Percentiles rank a stretch among this genome's conserved stretches.
Conservation (phyloP, 2,797 vertebrate species). For the Myoxocephalus aenaeus region DNA sequence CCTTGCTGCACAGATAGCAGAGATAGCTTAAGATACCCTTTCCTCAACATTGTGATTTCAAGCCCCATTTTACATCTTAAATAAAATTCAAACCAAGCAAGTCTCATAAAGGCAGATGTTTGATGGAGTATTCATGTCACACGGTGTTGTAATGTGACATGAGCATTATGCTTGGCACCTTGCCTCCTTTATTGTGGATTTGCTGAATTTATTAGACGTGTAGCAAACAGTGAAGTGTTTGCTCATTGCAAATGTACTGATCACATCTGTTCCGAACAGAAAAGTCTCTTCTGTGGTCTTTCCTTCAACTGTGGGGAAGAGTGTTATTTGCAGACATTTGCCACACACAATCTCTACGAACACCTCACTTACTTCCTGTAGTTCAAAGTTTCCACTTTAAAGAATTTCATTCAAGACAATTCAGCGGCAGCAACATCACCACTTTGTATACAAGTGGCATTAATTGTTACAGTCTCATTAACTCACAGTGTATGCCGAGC, state of each 20-base stretch:
- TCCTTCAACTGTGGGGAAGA: not conserved
- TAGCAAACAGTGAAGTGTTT: conserved; percentile 28
- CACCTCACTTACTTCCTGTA: not conserved
- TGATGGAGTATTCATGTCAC: conserved; percentile 36
- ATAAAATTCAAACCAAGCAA: conserved; percentile 36
- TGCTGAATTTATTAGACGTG: conserved; percentile 30
- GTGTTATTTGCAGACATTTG: conserved; percentile 26
- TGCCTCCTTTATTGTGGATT: conserved; percentile 32
- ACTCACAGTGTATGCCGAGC: conserved; percentile 60
- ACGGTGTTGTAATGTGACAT: conserved; percentile 24
- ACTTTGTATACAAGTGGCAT: conserved; percentile 66
- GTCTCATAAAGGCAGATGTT: conserved; percentile 18
- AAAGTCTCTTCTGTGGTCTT: conserved; percentile 6
- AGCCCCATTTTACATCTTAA: conserved; percentile 26
- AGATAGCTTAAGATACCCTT: conserved; percentile 14
- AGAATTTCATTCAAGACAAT: conserved; percentile 36
- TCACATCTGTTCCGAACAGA: conserved; percentile 23
- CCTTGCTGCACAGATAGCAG: conserved; percentile 28
- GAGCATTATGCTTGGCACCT: conserved; percentile 41
- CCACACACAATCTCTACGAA: not conserved
- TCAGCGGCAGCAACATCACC: conserved; percentile 33
- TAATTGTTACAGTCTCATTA: conserved; percentile 74
- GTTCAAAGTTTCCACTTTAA: conserved; percentile 15
- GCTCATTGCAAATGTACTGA: conserved; percentile 24
- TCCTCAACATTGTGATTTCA: conserved; percentile 44